A percentile compares a stretch with the other conserved stretches of the same genome.
phyloP scores from a whole-genome alignment of 2,888 invertebrate species.

The Chrysolina oricalcia region DNA sequence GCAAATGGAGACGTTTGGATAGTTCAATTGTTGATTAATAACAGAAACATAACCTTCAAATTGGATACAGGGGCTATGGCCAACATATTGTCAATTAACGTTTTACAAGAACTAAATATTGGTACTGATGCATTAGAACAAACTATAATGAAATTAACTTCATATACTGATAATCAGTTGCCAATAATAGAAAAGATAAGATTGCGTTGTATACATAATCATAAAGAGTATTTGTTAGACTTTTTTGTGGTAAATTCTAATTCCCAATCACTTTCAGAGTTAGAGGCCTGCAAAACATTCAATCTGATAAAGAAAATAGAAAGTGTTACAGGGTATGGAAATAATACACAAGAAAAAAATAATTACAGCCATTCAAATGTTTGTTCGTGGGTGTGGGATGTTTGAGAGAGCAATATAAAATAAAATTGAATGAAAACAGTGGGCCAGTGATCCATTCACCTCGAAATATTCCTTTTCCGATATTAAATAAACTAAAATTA shows the following conservation, averaged over 20 bases:
- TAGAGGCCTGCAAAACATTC: background rate
- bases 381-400: background rate
- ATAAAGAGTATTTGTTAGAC: background rate
- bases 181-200: background rate
- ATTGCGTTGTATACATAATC: too few relatives aligned
- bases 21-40: background rate
- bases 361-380: background rate
- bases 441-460: background rate
- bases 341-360: background rate
- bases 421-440: constrained; percentile 2
- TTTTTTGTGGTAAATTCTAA: background rate
- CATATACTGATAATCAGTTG: background rate
- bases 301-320: background rate
- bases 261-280: background rate
- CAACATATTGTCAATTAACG: background rate
- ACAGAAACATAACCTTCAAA: constrained; percentile 5
- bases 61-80: background rate
- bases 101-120: background rate
- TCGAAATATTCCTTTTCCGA: background rate
- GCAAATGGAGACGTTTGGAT: background rate
- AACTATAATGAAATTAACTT: background rate
- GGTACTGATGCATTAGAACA: background rate
- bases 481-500: background rate
- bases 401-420: background rate
- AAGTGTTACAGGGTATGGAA: background rate